These are phyloP conservation scores for Alauda arvensis DNA, from an alignment of 2,797 vertebrate genomes.

Conservation along the genomic window DNA sequence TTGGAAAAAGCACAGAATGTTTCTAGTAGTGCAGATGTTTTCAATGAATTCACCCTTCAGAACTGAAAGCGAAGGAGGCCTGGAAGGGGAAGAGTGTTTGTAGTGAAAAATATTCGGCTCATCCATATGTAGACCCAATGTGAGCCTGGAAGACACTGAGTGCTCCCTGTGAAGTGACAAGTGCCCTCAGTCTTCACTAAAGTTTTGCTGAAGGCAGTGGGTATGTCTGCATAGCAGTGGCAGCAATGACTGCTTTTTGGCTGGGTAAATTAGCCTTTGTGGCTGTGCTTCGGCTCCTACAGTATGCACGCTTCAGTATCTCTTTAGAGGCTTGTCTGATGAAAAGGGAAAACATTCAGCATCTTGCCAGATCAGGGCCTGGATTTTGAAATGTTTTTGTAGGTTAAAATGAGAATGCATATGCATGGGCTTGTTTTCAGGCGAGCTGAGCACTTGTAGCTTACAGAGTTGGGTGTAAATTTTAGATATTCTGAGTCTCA, in stretches of 20 bases:
- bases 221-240: constrained; percentile 18
- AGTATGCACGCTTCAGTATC: constrained; percentile 24
- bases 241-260: constrained; percentile 50
- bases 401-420: constrained; percentile 52
- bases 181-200: constrained; percentile 39
- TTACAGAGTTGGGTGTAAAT: constrained; percentile 6
- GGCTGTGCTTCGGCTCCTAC: constrained; percentile 9
- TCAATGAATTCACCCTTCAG: constrained; percentile 61
- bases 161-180: constrained; percentile 54
- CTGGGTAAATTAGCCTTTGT: constrained; percentile 40
- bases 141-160: constrained; percentile 35
- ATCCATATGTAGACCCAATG: constrained; percentile 41
- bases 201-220: constrained; percentile 46
- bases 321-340: constrained; percentile 61
- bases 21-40: constrained; percentile 62
- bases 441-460: background rate
- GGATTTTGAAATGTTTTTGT: constrained; percentile 55
- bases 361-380: constrained; percentile 52
- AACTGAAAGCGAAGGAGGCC: constrained; percentile 57
- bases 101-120: constrained; percentile 24
- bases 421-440: constrained; percentile 46
- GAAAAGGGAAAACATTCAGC: constrained; percentile 50
- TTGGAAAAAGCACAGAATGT: constrained; percentile 54
- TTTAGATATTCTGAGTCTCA: constrained; percentile 12
- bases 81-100: constrained; percentile 54